Base-by-base conservation (phyloP, 2,888 invertebrate genomes). In the Melanostoma mellinum region DNA sequence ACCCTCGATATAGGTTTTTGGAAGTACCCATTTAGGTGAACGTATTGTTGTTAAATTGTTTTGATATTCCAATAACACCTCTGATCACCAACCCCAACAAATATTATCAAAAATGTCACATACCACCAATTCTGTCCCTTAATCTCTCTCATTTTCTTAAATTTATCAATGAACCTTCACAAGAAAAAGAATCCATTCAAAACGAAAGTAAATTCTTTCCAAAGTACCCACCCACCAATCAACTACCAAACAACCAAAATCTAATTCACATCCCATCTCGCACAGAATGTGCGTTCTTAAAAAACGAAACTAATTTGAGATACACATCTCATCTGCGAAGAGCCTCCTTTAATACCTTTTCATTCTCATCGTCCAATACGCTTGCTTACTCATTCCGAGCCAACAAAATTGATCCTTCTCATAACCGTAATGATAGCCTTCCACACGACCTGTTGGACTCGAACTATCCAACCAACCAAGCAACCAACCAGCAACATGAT, bases 221-320 rank as follows among this genome's bases (percentile, higher is more conserved):
- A 20, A 20, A 20, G 20, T 20, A 58, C 60, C 73, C 85, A 65
- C 73, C 74, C 71, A 48, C 71, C 81, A 77, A 85, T 81, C 71
- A 85, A 71, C 65, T 69, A 50, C 69, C 74, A 77, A 61, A 36
- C 10, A 2, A 50, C 56, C 73, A 60, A 75, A 71, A 56, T 75
- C 84, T 58, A 77, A 71, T 75, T 75, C 76, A 63, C 73, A 85
- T 80, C 77, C 76, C 67, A 74, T 78, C 74, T 48, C 69, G 79
- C 61, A 79, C 75, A 84, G 74, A 73, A 55, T 71, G 74, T 63
- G 58, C 75, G 3, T n/a, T 50, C 9, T 63, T 6, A 35, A 10
- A 84, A 68, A 89, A 87, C 82, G 87, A 86, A 89, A 89, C 89
- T 88, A 89, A 89, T 89, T 89, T 89, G 87, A 89, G 89, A 89